Percentiles rank a stretch among this genome's conserved stretches.
These are phyloP conservation scores for Camponotus vicinus DNA, from an alignment of 1,140 invertebrate genomes.

Conservation along the genomic window DNA sequence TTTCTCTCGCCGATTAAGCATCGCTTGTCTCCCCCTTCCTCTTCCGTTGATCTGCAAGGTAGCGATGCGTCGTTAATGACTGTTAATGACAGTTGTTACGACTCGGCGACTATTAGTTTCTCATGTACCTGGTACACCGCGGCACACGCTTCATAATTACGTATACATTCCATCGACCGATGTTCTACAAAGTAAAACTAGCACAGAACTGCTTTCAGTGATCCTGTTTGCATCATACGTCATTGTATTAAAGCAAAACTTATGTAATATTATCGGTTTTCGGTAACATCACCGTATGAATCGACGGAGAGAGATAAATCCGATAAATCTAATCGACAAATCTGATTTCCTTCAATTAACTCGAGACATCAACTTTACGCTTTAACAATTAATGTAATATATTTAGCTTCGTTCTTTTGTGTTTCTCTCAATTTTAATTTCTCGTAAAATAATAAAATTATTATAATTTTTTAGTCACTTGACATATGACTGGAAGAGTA, in stretches of 20 bases:
- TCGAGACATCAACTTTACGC: background rate
- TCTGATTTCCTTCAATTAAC: background rate
- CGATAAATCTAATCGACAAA: background rate
- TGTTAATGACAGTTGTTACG: conserved; percentile 83
- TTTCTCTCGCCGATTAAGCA: conserved; percentile 56
- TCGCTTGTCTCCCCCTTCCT: conserved; percentile 43
- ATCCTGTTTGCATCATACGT: conserved; percentile 55
- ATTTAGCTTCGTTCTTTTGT: background rate
- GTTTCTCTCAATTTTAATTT: background rate
- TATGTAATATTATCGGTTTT: conserved; percentile 50
- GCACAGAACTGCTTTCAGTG: conserved; percentile 32
- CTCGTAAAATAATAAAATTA: background rate
- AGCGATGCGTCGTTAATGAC: conserved; percentile 83
- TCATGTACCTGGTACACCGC: conserved; percentile 78
- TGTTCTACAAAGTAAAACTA: conserved; percentile 51
- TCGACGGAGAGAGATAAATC: background rate
- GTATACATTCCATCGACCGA: conserved; percentile 68
- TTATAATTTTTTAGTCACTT: background rate
- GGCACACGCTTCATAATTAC: conserved; percentile 77
- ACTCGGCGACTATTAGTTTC: conserved; percentile 80
- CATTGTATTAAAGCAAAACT: conserved; percentile 41
- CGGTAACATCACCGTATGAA: background rate
- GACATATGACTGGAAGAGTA: background rate
- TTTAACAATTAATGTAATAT: background rate
- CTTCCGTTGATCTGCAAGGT: conserved; percentile 72